Conservation (phyloP, 2,113 vertebrate genomes). For the Alectura lathami region DNA sequence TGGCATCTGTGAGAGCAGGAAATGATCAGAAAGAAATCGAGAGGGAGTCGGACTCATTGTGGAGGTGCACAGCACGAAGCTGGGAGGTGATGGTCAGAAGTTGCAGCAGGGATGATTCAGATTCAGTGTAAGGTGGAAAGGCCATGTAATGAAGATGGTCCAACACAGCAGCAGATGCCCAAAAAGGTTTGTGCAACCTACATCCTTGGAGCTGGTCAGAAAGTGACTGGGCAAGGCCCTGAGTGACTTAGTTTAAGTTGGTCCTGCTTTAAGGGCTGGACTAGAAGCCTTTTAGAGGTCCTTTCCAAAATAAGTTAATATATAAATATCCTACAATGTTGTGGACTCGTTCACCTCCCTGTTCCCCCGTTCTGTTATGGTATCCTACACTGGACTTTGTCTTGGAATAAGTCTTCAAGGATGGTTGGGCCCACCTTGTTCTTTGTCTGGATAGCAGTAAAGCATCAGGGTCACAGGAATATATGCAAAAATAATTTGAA, state of each 20-base stretch:
- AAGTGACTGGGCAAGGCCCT: not conserved
- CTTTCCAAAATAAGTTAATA: not conserved
- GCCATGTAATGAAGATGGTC: not conserved
- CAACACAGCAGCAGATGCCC: not conserved
- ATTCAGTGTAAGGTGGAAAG: not conserved
- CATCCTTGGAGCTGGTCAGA: not conserved
- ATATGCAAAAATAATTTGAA: not conserved
- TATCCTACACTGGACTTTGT: not conserved
- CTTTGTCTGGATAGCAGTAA: not conserved
- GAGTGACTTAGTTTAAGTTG: not conserved
- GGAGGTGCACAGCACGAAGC: not conserved
- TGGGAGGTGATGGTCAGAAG: not conserved
- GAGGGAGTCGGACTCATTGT: not conserved
- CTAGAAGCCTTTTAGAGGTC: not conserved
- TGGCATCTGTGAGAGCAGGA: not conserved
- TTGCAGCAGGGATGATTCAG: not conserved
- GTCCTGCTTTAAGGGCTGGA: not conserved
- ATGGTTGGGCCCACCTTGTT: not conserved
- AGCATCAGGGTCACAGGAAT: not conserved
- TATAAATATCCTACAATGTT: not conserved
- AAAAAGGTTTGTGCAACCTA: not conserved
- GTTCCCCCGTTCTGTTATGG: not conserved
- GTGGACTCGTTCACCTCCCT: not conserved
- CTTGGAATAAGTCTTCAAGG: not conserved
- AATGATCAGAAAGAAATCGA: not conserved